Evolutionary conservation across 2,888 invertebrate species (phyloP).

Genomic region (Aspidapion aeneum): DNA sequence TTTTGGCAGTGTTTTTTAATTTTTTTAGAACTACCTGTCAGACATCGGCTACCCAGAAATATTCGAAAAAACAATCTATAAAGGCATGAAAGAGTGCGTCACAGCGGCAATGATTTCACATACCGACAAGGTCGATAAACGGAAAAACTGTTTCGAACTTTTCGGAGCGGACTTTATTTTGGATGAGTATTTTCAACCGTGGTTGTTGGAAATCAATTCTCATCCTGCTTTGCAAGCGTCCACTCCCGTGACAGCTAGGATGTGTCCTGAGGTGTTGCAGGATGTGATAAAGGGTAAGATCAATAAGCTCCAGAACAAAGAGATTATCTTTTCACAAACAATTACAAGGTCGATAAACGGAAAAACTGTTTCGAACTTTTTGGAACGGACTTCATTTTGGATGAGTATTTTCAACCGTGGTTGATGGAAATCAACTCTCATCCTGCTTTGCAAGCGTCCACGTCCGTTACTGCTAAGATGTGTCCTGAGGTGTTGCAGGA

Average conservation of each 20-base stretch:
- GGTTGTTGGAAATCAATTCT: conserved; percentile 91
- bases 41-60: conserved; percentile 56
- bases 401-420: conserved; percentile 82
- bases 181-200: conserved; percentile 78
- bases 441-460: conserved; percentile 79
- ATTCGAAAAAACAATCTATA: conserved; percentile 76
- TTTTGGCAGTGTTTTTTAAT: not conserved
- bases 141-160: conserved; percentile 79
- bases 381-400: conserved; percentile 90
- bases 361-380: conserved; percentile 84
- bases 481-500: conserved; percentile 81
- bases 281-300: conserved; percentile 82
- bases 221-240: conserved; percentile 80
- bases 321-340: conserved; percentile 77
- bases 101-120: conserved; percentile 77
- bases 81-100: conserved; percentile 80
- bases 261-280: conserved; percentile 77
- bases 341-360: conserved; percentile 64
- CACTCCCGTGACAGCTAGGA: conserved; percentile 76
- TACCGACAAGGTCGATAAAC: conserved; percentile 65
- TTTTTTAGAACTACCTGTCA: conserved; percentile 48
- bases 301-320: too few species aligned
- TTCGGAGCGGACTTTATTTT: conserved; percentile 93
- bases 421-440: conserved; percentile 91
- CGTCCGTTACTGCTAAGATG: conserved; percentile 77